phyloP scores from a whole-genome alignment of 1,140 invertebrate genomes.

The Drosophila nasuta region DNA sequence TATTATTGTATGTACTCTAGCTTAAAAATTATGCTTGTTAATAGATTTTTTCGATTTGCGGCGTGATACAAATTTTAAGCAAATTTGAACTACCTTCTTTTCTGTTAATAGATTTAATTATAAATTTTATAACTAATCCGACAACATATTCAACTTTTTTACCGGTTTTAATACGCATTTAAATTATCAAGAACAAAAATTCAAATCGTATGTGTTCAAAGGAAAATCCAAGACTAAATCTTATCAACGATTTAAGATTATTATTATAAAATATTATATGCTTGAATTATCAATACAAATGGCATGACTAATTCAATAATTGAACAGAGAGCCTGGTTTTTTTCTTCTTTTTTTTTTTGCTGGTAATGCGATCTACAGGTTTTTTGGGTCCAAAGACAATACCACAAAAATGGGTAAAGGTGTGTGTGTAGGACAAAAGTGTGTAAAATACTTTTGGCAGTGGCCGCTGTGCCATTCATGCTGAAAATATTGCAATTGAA shows the following conservation, averaged over 20 bases:
- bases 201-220: too few species aligned
- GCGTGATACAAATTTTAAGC: too few species aligned
- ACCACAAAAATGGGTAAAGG: slow-evolving; percentile 42
- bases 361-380: not conserved
- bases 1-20: too few species aligned
- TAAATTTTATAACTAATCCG: too few species aligned
- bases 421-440: slow-evolving; percentile 1
- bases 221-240: too few species aligned
- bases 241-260: not conserved
- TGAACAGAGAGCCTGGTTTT: not conserved
- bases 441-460: slow-evolving; percentile 20
- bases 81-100: too few species aligned
- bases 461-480: slow-evolving; percentile 67
- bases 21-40: too few species aligned
- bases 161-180: too few species aligned
- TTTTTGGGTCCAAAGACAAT: slow-evolving; percentile 19
- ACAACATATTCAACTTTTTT: too few species aligned
- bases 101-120: too few species aligned
- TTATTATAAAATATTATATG: not conserved
- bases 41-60: too few species aligned
- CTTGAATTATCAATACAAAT: not conserved
- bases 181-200: too few species aligned
- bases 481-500: slow-evolving; percentile 60
- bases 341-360: not conserved
- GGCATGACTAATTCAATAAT: not conserved